Conservation (phyloP, 1,140 invertebrate species). For the Antheraea pernyi region DNA sequence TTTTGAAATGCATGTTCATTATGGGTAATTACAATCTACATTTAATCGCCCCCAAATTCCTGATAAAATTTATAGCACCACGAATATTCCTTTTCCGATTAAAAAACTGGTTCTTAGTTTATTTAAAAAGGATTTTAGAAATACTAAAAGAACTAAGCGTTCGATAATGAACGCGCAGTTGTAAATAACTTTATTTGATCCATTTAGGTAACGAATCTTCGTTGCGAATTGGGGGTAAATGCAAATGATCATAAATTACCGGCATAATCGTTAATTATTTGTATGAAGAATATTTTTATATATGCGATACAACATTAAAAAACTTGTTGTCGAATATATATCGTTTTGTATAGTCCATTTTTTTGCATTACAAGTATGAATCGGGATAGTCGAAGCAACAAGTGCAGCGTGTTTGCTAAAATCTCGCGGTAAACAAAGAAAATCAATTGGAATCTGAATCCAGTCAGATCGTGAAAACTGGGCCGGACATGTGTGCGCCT, state of each 20-base stretch:
- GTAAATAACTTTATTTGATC: not conserved
- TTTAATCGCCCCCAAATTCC: not conserved
- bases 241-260: not conserved
- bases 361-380: not conserved
- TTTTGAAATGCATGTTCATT: not conserved
- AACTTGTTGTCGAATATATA: too few relatives aligned
- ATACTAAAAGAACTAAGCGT: not conserved
- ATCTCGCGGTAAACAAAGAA: slow-evolving; percentile 62
- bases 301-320: not conserved
- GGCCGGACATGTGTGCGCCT: slow-evolving; percentile 71
- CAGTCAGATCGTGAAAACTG: slow-evolving; percentile 69
- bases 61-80: not conserved
- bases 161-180: not conserved
- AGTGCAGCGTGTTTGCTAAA: slow-evolving; percentile 40
- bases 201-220: not conserved
- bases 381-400: slow-evolving; percentile 38
- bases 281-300: not conserved
- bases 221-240: not conserved
- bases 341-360: too few relatives aligned
- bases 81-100: not conserved
- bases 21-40: not conserved
- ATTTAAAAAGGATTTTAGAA: not conserved
- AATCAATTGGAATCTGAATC: slow-evolving; percentile 64
- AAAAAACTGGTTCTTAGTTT: not conserved
- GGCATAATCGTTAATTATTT: not conserved